Evolutionary conservation across 2,113 vertebrate genomes (phyloP).

Genomic region (Dolichotis patagonum): DNA sequence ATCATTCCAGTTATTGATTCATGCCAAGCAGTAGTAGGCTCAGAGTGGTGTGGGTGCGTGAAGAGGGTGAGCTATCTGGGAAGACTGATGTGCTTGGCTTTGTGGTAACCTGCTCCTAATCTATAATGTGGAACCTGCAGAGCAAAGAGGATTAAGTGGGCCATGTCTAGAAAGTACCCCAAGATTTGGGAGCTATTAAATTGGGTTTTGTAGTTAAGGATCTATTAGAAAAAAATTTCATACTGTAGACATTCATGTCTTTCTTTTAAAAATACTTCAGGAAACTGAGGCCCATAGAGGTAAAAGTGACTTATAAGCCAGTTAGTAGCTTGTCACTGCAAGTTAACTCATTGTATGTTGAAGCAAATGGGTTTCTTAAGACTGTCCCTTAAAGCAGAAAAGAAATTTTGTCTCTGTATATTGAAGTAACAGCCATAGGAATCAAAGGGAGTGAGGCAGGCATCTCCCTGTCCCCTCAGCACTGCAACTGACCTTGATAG

Average conservation of each 20-base stretch:
- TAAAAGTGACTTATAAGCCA: neutral
- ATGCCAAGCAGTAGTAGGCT: neutral
- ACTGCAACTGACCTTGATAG: neutral
- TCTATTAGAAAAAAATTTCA: neutral
- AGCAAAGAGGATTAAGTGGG: neutral
- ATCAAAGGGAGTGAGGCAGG: neutral
- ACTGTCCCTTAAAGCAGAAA: slow-evolving; percentile 27
- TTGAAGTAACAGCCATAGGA: neutral
- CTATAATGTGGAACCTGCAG: neutral
- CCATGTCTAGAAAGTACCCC: slow-evolving; percentile 43
- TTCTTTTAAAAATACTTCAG: slow-evolving; percentile 29
- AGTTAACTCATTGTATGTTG: neutral
- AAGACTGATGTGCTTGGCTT: neutral
- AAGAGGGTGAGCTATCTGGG: neutral
- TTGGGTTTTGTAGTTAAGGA: neutral
- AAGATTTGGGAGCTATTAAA: slow-evolving; percentile 20
- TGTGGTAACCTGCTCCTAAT: neutral
- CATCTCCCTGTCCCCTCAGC: neutral
- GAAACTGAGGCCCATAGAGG: neutral
- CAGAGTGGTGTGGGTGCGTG: neutral
- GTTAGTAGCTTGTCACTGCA: neutral
- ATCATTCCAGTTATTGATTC: slow-evolving; percentile 58
- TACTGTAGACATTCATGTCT: neutral
- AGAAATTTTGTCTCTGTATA: neutral
- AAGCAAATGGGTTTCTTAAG: neutral